Conservation (phyloP, 2,888 invertebrate genomes). For the Parnassius glacialis region DNA sequence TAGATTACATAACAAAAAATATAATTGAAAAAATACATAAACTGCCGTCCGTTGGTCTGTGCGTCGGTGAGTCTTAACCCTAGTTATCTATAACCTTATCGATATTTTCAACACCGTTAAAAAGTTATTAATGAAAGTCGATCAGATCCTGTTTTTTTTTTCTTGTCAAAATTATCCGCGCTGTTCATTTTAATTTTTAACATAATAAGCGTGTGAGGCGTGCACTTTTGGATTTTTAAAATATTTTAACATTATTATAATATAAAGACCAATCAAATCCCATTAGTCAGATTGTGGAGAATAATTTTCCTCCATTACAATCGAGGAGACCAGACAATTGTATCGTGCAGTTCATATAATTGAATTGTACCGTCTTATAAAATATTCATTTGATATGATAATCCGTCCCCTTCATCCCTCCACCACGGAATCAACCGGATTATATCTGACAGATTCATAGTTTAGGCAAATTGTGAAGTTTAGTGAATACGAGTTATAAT, state of each 20-base stretch:
- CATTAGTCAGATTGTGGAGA: neutral
- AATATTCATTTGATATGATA: conserved; percentile 78
- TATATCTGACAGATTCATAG: conserved; percentile 57
- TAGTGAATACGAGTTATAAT: conserved; percentile 44
- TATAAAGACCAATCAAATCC: neutral
- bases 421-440: conserved; percentile 37
- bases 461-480: conserved; percentile 63
- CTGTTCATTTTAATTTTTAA: no score
- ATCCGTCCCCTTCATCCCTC: conserved; percentile 51
- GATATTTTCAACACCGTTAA: no score
- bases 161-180: no score
- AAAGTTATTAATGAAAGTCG: no score
- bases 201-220: no score
- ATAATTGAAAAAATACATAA: no score
- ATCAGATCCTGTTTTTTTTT: no score
- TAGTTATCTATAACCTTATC: no score
- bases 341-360: conserved; percentile 52
- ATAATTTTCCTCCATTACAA: conserved; percentile 3
- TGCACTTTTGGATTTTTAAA: no score
- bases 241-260: neutral
- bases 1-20: no score
- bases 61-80: no score
- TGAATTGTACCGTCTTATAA: conserved; percentile 71
- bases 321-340: conserved; percentile 29
- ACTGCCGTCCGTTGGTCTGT: no score